phyloP scores from a whole-genome alignment of 1,140 invertebrate genomes.

The Macrocentrus cingulum region DNA sequence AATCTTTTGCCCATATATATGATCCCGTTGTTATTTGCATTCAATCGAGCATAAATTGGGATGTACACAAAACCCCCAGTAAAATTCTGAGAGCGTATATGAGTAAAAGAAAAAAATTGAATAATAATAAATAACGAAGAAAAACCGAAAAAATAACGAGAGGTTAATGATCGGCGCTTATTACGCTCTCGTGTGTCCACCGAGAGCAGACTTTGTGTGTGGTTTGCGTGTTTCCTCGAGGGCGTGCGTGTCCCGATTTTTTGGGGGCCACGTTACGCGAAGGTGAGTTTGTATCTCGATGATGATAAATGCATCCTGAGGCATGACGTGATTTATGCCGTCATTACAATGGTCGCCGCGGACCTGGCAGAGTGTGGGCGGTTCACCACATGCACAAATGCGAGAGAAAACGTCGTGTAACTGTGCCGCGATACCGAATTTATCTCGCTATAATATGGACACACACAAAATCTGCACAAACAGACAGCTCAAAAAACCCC shows the following conservation, averaged over 20 bases:
- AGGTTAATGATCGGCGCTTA: constrained; percentile 12
- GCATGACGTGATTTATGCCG: constrained; percentile 40
- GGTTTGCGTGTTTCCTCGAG: constrained; percentile 2
- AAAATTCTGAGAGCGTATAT: no score
- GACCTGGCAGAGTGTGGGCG: constrained; percentile 39
- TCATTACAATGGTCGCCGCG: constrained; percentile 41
- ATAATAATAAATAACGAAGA: not conserved
- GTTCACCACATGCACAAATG: constrained; percentile 36
- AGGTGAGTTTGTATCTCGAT: constrained; percentile 34
- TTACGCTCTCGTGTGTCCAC: not conserved
- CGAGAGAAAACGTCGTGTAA: no score
- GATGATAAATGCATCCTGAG: constrained; percentile 45
- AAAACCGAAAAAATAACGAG: not conserved
- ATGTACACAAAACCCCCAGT: no score
- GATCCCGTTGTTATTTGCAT: no score
- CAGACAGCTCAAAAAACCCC: no score
- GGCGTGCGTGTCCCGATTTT: constrained; percentile 23
- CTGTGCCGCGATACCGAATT: no score
- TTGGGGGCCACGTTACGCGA: constrained; percentile 7
- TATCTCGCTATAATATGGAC: no score
- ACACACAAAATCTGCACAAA: no score
- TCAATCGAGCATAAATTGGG: constrained; percentile 7
- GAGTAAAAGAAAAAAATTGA: no score
- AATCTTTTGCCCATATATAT: no score
- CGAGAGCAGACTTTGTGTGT: not conserved